Percentiles rank a stretch among this genome's conserved stretches.
Conservation (phyloP, 1,140 invertebrate species). For the Cydia amplana region DNA sequence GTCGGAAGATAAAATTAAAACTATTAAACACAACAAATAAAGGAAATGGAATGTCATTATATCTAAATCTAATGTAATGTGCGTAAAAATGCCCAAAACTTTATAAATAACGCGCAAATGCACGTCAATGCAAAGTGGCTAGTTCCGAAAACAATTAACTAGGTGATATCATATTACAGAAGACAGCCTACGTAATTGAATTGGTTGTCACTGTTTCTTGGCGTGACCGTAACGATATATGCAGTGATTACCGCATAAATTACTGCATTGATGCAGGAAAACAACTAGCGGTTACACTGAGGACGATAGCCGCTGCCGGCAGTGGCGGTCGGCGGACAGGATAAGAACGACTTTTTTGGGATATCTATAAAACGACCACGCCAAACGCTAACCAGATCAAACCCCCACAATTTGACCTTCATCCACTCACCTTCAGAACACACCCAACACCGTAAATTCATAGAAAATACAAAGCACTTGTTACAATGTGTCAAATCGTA, state of each 20-base stretch:
- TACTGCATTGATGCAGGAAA: constrained; percentile 38
- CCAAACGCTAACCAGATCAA: constrained; percentile 58
- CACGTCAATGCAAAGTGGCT: background rate
- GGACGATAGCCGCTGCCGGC: constrained; percentile 44
- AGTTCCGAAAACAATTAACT: constrained; percentile 26
- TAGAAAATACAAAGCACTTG: constrained; percentile 73
- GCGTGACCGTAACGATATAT: constrained; percentile 35
- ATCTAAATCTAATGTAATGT: background rate
- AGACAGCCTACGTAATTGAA: constrained; percentile 48
- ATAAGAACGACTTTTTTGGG: constrained; percentile 52
- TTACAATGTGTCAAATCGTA: constrained; percentile 75
- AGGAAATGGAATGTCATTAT: constrained; percentile 9
- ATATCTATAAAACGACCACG: constrained; percentile 73
- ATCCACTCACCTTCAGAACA: constrained; percentile 46
- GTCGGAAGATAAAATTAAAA: constrained; percentile 13
- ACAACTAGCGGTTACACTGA: constrained; percentile 48
- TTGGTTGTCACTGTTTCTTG: constrained; percentile 40
- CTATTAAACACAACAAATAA: constrained; percentile 5
- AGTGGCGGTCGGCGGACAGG: constrained; percentile 58
- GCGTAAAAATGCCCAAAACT: background rate
- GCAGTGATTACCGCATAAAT: constrained; percentile 36
- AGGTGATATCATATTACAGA: constrained; percentile 57
- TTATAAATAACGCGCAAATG: background rate
- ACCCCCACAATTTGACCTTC: constrained; percentile 65
- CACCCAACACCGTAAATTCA: constrained; percentile 59